Conservation (phyloP, 2,888 invertebrate genomes). For the Acanthosepion pharaonis region DNA sequence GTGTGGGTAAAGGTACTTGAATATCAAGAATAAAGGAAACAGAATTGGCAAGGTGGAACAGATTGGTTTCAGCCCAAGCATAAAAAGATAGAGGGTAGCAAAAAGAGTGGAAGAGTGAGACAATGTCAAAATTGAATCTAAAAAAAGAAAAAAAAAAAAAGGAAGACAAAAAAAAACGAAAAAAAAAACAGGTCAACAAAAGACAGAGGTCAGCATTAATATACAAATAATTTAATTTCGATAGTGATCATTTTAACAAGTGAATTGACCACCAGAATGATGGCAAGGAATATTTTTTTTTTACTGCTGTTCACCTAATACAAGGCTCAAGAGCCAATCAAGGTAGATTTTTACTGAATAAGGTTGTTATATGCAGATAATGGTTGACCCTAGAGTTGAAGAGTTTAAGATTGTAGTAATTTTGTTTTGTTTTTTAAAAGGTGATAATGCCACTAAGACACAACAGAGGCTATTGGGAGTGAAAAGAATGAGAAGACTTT, state of each 20-base stretch:
- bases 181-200: not conserved
- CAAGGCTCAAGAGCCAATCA: too few relatives aligned
- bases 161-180: not conserved
- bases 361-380: too few relatives aligned
- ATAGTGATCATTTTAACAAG: not conserved
- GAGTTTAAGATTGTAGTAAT: too few relatives aligned
- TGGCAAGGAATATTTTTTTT: too few relatives aligned
- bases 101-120: not conserved
- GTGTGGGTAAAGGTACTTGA: not conserved
- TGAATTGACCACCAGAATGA: not conserved
- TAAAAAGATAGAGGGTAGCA: not conserved
- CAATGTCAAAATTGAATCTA: not conserved
- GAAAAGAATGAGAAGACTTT: too few relatives aligned
- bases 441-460: too few relatives aligned
- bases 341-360: too few relatives aligned
- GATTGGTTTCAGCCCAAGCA: not conserved
- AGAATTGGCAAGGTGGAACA: not conserved
- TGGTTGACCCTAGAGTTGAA: too few relatives aligned
- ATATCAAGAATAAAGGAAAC: not conserved
- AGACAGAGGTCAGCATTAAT: not conserved
- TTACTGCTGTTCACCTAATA: too few relatives aligned
- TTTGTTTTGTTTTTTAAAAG: too few relatives aligned
- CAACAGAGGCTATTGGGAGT: too few relatives aligned
- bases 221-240: not conserved
- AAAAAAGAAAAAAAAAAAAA: not conserved